phyloP scores from a whole-genome alignment of 2,797 vertebrate species.

The Poeciliopsis paucimaculata region DNA sequence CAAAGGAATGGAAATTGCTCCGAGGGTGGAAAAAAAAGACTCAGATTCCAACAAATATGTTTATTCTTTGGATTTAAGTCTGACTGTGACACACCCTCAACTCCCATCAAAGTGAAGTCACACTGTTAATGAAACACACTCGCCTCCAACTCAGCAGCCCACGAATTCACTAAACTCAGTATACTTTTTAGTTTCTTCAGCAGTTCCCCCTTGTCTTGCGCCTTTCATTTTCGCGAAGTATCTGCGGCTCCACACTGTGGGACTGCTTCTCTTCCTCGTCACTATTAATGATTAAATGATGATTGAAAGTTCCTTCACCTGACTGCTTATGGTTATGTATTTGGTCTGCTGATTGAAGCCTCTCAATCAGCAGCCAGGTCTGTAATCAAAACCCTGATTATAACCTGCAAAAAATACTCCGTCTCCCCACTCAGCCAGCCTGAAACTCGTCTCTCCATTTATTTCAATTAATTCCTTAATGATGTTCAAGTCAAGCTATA shows the following conservation, averaged over 20 bases:
- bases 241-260: constrained; percentile 15
- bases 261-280: constrained; percentile 37
- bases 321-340: constrained; percentile 61
- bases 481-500: constrained; percentile 25
- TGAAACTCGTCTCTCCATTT: constrained; percentile 42
- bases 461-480: constrained; percentile 62
- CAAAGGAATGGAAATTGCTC: no score
- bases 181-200: constrained; percentile 30
- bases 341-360: constrained; percentile 70
- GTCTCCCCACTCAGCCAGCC: background rate
- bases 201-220: background rate
- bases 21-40: no score
- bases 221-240: constrained; percentile 3
- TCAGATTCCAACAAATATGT: background rate
- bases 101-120: constrained; percentile 53
- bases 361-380: constrained; percentile 66
- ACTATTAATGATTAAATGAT: constrained; percentile 61
- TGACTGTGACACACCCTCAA: constrained; percentile 2
- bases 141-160: constrained; percentile 8
- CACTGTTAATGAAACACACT: constrained; percentile 27
- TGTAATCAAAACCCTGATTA: constrained; percentile 73
- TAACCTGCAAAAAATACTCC: constrained; percentile 39
- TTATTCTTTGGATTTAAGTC: constrained; percentile 13
- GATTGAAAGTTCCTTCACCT: constrained; percentile 66
- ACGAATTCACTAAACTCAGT: background rate